Evolutionary conservation across 2,113 vertebrate species (phyloP), one percentile per base, ranked within the genome.

Genomic region (Thamnaconus septentrionalis): DNA sequence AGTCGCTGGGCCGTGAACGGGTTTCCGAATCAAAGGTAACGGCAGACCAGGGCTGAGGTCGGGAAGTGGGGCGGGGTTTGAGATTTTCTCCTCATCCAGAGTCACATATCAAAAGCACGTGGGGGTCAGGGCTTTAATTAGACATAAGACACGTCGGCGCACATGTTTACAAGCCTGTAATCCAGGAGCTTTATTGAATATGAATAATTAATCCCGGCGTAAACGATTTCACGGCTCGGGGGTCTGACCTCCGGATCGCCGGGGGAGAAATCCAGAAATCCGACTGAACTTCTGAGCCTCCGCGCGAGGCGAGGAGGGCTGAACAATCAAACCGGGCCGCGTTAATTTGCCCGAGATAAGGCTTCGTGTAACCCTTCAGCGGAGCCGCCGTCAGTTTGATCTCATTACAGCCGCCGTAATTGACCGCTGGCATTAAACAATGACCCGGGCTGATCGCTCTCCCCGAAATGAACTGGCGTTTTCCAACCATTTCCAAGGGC

Each of bases 11-110:
- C 78, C 67, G 66, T 85, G 85, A 86, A 84, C 65, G 56, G 73
- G 61, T 81, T 89, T 84, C 68, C 81, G 85, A 81, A 85, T 80
- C 73, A 77, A 81, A 88, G 76, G 82, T 77, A 81, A 86, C 80
- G 76, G 75, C 85, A 86, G 72, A 71, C 60, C 72, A 71, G 64
- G 52, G 73, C 72, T n/a, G 53, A 12, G 63, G 65, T 73, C 83
- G 60, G 49, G 69, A 81, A 76, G 71, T 69, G 71, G 59, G 66
- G 72, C 70, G 67, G 64, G 78, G 72, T 51, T 31, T 31, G 59
- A 62, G 78, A 83, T 79, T 84, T 82, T 79, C 69, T 73, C 59
- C 47, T 73, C 46, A 59, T 69, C 42, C 63, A 7, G 47, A 64
- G 56, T 59, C 67, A 79, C 48, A 66, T 54, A 73, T 78, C 56